phyloP scores from a whole-genome alignment of 2,888 invertebrate genomes.

The Ganaspis brasiliensis region DNA sequence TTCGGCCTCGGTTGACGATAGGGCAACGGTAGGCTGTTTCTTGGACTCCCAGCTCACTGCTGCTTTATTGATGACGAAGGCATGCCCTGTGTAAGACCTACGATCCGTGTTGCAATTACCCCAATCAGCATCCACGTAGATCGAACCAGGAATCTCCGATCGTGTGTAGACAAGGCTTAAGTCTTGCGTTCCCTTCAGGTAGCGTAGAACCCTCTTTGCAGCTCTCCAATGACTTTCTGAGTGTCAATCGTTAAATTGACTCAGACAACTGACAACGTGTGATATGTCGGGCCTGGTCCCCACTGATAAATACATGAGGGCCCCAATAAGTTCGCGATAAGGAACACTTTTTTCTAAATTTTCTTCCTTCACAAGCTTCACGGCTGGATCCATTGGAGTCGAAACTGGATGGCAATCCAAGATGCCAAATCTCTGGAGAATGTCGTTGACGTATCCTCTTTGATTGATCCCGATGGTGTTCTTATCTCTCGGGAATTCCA shows the following conservation, averaged over 20 bases:
- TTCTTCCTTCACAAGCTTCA: constrained; percentile 31
- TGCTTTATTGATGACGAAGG: constrained; percentile 35
- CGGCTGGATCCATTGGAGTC: constrained; percentile 52
- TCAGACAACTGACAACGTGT: constrained; percentile 52
- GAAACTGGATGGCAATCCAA: constrained; percentile 52
- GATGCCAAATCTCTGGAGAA: constrained; percentile 55
- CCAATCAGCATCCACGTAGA: constrained; percentile 60
- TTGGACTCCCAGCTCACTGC: constrained; percentile 37
- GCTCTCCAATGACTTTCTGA: constrained; percentile 56
- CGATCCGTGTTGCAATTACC: constrained; percentile 52
- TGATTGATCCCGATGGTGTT: constrained; percentile 48
- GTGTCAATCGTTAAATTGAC: constrained; percentile 54
- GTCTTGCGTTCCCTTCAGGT: constrained; percentile 54
- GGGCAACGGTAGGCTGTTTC: constrained; percentile 42
- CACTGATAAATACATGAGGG: constrained; percentile 55
- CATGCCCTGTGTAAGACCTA: constrained; percentile 56
- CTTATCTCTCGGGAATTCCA: constrained; percentile 47
- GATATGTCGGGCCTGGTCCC: constrained; percentile 61
- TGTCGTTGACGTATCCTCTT: constrained; percentile 46
- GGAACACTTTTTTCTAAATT: constrained; percentile 24
- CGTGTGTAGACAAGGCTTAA: constrained; percentile 46
- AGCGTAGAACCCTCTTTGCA: constrained; percentile 55
- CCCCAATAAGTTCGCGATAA: constrained; percentile 57
- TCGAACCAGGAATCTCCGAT: constrained; percentile 9
- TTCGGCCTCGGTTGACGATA: constrained; percentile 37